Base-by-base conservation (phyloP, 2,113 vertebrate species). In the Otis tarda region DNA sequence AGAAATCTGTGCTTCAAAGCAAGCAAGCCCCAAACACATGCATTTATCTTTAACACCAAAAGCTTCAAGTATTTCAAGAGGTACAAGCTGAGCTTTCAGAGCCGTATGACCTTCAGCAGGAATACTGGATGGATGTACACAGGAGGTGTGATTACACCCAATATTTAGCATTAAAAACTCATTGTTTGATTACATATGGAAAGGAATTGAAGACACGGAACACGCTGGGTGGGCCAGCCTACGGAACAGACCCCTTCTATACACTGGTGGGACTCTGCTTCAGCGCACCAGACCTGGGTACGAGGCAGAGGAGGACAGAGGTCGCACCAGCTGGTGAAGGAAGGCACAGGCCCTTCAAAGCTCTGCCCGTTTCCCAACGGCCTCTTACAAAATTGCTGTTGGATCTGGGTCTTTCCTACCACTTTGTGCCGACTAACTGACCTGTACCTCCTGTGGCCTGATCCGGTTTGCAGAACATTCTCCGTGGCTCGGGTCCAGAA, bases 81-180 rank as follows among this genome's bases (percentile, higher is more conserved):
- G 27, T 67, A 49, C 49, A 30, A 41, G 10, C 31, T 37, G 10
- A 74, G n/a, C 27, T 41, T 73, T 28, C 60, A 39, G 52, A 78
- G 70, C n/a, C 1, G 0, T 13, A 10, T 2, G 5, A 3, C 8
- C n/a, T 33, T 59, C 9, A 37, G 24, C 9, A 0, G 18, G 60
- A 63, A 27, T 1, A 16, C 0, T 4, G 35, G 59, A 15, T 28
- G n/a, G 43, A 24, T 52, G 78, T 21, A 47, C 30, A 52, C 4
- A 1, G 45, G 23, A 82, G 47, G 60, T 13, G 30, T 8, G 56
- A 75, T 78, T 35, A 67, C 22, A 87, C 60, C 22, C 49, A 37
- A 14, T 1, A 37, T 49, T 79, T 39, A 61, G 9, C 52, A 39
- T 61, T 41, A 14, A 81, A 41, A 84, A 75, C 5, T 31, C 74